Percentiles rank a stretch among this genome's conserved stretches.
These are phyloP conservation scores for Trichogramma evanescens DNA, from an alignment of 2,888 invertebrate genomes.

Conservation along the genomic window DNA sequence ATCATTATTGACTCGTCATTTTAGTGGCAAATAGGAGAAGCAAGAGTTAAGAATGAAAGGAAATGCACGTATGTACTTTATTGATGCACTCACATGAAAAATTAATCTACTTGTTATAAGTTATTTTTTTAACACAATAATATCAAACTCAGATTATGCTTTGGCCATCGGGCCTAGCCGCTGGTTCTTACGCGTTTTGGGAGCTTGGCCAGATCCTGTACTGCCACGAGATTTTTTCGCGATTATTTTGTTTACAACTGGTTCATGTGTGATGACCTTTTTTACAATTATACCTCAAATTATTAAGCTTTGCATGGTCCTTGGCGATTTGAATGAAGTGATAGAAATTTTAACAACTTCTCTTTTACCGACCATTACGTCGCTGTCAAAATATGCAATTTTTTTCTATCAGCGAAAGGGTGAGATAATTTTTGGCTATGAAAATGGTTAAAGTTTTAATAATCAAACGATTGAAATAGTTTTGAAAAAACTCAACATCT, in stretches of 20 bases:
- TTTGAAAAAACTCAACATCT: slow-evolving; percentile 1
- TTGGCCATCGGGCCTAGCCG: slow-evolving; percentile 12
- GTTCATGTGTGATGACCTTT: slow-evolving; percentile 3
- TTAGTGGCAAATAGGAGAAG: too few species aligned
- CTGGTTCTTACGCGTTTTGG: slow-evolving; percentile 22
- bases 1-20: too few species aligned
- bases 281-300: slow-evolving; percentile 12
- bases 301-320: slow-evolving; percentile 1
- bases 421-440: too few species aligned
- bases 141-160: slow-evolving; percentile 3
- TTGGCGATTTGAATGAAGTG: slow-evolving; percentile 8
- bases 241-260: neutral
- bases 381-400: slow-evolving; percentile 9
- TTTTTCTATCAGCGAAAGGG: slow-evolving; percentile 8
- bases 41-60: too few species aligned
- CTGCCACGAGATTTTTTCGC: slow-evolving; percentile 3
- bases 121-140: too few species aligned
- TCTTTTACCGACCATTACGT: slow-evolving; percentile 8
- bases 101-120: too few species aligned
- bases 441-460: too few species aligned
- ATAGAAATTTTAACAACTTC: slow-evolving; percentile 14
- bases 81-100: too few species aligned
- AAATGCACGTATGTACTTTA: too few species aligned
- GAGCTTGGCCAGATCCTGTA: slow-evolving; percentile 26
- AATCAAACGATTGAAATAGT: neutral